Percentiles rank a stretch among this genome's conserved stretches.
These are phyloP conservation scores for Cnemophilus loriae DNA, from an alignment of 2,113 vertebrate species.

Conservation along the genomic window DNA sequence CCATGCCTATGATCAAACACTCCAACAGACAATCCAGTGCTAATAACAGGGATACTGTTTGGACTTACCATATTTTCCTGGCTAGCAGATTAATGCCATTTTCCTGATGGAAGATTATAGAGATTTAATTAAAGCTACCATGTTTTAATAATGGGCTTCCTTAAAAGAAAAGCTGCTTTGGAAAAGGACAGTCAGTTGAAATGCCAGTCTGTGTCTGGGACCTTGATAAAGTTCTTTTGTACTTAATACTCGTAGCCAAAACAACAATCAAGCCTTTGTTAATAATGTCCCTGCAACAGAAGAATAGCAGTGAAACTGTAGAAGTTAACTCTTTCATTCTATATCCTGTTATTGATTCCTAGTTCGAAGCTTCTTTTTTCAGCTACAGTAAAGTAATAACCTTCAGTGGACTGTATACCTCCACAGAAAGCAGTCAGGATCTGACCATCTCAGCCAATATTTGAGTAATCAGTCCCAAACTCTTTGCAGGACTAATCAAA, in stretches of 20 bases:
- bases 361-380: not conserved
- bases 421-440: not conserved
- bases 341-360: not conserved
- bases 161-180: conserved; percentile 40
- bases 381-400: not conserved
- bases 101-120: conserved; percentile 33
- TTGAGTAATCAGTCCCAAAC: not conserved
- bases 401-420: not conserved
- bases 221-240: conserved; percentile 22
- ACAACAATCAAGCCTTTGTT: conserved; percentile 52
- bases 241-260: not conserved
- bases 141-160: conserved; percentile 32
- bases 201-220: conserved; percentile 9
- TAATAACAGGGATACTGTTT: not conserved
- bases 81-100: not conserved
- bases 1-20: conserved; percentile 13
- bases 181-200: conserved; percentile 31
- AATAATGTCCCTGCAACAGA: not conserved
- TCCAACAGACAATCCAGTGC: not conserved
- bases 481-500: not conserved
- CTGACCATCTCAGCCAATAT: not conserved
- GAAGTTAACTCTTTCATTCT: conserved; percentile 33
- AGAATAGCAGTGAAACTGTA: not conserved
- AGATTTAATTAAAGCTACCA: conserved; percentile 51
- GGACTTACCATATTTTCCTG: conserved; percentile 15